Evolutionary conservation across 2,113 vertebrate species (phyloP).

Genomic region (Mesoclemmys tuberculata): DNA sequence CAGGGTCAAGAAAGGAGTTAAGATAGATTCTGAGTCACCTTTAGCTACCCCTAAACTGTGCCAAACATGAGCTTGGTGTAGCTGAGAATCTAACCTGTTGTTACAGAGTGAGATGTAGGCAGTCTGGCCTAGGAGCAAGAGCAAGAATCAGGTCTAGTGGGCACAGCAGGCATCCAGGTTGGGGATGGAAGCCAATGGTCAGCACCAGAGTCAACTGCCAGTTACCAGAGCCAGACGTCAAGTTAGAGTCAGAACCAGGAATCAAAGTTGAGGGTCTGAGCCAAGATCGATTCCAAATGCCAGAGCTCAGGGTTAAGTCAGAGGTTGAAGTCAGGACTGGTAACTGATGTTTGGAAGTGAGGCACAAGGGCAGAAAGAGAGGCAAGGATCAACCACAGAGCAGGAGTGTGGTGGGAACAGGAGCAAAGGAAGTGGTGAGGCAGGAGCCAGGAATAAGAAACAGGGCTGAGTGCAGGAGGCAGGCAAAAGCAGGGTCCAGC

Average conservation of each 20-base stretch:
- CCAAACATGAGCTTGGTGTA: background rate
- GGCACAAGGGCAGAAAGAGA: background rate
- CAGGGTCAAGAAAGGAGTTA: background rate
- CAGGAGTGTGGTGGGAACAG: background rate
- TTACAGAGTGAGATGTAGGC: background rate
- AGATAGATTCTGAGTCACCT: background rate
- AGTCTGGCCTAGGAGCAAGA: too few relatives aligned
- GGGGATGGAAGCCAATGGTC: background rate
- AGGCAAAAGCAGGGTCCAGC: background rate
- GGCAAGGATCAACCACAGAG: background rate
- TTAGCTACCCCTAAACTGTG: background rate
- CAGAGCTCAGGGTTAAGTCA: background rate
- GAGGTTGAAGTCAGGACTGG: background rate
- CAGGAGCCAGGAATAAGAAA: background rate
- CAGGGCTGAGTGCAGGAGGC: background rate
- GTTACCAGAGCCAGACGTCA: too few relatives aligned
- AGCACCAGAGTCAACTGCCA: background rate
- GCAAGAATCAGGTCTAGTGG: background rate
- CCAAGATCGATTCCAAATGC: background rate
- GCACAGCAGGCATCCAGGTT: background rate
- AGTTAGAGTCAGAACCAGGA: background rate
- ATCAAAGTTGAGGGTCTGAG: background rate
- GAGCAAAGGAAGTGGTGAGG: background rate
- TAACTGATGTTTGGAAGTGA: background rate
- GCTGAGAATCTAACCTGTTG: background rate